Base-by-base conservation (phyloP, 1,140 invertebrate species). In the Drosophila virilis region DNA sequence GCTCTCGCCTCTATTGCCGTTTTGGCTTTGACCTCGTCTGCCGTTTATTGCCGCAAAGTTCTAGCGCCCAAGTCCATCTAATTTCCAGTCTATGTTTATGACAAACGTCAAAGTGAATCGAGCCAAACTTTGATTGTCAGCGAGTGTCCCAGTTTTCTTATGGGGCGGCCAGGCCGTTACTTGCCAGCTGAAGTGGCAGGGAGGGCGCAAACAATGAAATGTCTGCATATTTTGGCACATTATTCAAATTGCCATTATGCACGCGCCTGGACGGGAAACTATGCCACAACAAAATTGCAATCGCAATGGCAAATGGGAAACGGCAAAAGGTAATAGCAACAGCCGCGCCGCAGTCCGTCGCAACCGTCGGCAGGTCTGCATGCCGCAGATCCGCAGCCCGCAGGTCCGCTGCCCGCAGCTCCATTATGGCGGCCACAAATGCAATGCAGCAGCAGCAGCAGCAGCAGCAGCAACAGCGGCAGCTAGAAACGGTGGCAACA, bases 221-320 rank as follows among this genome's bases (percentile, higher is more conserved):
- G 70, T 88, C 84, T 81, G 84, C 84, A 88, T 72, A 84, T 80
- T 88, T 88, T 80, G 80, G 84, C 84, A 89, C 77, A 89, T 88
- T 88, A 83, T 88, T 89, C 80, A 84, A 90, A 84, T 89, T 89
- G 84, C 80, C 77, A 78, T 84, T 89, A 84, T 89, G 85, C 84
- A 89, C 77, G 84, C 85, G 80, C 67, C 68, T 8, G 37, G 54
- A 17, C 32, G 17, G 9, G 38, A 70, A 83, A 89, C 54, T 77
- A 70, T 81, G 81, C 65, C 78, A 77, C 52, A 52, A 52, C 61
- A 52, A 61, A 73, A 68, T 74, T 57, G 74, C 62, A 73, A 51
- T 62, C 22, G 60, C 43, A 48, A 35, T 17, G 22, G 38, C 38
- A 43, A 40, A 57, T 22, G 22, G 17, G 8, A 10, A 10, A 50